phyloP scores from a whole-genome alignment of 2,888 invertebrate genomes.

The Hedya salicella region DNA sequence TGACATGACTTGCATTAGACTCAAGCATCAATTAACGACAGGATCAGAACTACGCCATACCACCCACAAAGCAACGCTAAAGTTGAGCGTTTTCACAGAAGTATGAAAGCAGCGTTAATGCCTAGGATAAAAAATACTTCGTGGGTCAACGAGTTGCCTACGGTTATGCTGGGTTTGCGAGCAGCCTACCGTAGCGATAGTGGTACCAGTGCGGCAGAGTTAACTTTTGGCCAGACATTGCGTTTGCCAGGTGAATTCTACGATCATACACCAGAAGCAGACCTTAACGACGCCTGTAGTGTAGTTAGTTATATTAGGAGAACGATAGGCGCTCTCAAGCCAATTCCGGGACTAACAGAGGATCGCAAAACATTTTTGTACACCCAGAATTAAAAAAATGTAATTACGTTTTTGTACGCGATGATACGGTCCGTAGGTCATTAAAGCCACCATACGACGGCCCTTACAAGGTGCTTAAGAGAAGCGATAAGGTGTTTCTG shows the following conservation, averaged over 20 bases:
- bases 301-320: conserved; percentile 11
- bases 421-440: conserved; percentile 31
- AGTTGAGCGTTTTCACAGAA: conserved; percentile 17
- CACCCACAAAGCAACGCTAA: neutral
- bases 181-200: conserved; percentile 39
- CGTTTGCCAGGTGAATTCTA: conserved; percentile 45
- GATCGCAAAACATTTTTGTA: neutral
- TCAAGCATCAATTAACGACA: too few species aligned
- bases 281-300: neutral
- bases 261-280: neutral
- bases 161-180: conserved; percentile 51
- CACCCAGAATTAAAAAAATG: neutral
- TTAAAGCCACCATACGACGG: conserved; percentile 35
- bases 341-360: too few species aligned
- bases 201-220: conserved; percentile 40
- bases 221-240: conserved; percentile 43
- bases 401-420: conserved; percentile 25
- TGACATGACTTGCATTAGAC: too few species aligned
- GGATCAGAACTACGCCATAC: neutral
- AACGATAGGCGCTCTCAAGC: too few species aligned
- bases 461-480: conserved; percentile 28
- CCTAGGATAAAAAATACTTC: conserved; percentile 9
- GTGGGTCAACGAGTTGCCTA: conserved; percentile 53
- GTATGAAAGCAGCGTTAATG: conserved; percentile 36
- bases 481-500: conserved; percentile 11